Evolutionary conservation across 2,888 invertebrate genomes (phyloP).

Genomic region (Chesias legatella): DNA sequence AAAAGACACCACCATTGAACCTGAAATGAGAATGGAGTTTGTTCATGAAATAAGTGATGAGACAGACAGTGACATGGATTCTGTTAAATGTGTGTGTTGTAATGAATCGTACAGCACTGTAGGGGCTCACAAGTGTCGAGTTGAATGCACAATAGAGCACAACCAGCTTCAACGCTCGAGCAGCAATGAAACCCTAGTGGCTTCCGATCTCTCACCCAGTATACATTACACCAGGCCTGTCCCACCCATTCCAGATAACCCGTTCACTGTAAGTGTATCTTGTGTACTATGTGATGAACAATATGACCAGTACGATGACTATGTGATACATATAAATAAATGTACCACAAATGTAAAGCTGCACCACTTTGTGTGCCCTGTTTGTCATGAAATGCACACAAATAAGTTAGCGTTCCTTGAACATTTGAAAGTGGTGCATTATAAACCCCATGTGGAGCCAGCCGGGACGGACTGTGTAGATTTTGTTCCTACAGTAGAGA

Average conservation of each 20-base stretch:
- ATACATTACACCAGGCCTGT: constrained; percentile 34
- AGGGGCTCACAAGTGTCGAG: constrained; percentile 63
- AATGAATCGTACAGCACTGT: constrained; percentile 61
- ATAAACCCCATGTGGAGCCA: constrained; percentile 41
- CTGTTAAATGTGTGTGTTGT: constrained; percentile 70
- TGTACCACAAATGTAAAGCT: constrained; percentile 73
- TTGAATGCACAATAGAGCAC: constrained; percentile 68
- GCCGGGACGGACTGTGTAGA: constrained; percentile 65
- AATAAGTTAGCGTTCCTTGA: constrained; percentile 60
- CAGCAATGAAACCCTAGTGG: constrained; percentile 70
- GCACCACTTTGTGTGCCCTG: constrained; percentile 68
- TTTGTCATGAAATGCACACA: constrained; percentile 70
- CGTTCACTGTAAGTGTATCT: constrained; percentile 48
- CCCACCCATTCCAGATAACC: constrained; percentile 34
- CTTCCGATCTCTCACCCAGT: constrained; percentile 49
- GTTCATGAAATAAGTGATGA: constrained; percentile 64
- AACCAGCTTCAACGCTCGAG: constrained; percentile 59
- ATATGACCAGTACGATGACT: constrained; percentile 61
- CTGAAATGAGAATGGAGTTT: constrained; percentile 24
- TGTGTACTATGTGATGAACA: constrained; percentile 70
- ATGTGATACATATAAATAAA: constrained; percentile 64
- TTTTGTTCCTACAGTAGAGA: constrained; percentile 61
- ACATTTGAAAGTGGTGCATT: constrained; percentile 60
- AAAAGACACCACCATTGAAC: constrained; percentile 41
- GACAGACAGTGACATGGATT: constrained; percentile 73